phyloP scores from a whole-genome alignment of 2,113 vertebrate species.

The Cepphus grylle region DNA sequence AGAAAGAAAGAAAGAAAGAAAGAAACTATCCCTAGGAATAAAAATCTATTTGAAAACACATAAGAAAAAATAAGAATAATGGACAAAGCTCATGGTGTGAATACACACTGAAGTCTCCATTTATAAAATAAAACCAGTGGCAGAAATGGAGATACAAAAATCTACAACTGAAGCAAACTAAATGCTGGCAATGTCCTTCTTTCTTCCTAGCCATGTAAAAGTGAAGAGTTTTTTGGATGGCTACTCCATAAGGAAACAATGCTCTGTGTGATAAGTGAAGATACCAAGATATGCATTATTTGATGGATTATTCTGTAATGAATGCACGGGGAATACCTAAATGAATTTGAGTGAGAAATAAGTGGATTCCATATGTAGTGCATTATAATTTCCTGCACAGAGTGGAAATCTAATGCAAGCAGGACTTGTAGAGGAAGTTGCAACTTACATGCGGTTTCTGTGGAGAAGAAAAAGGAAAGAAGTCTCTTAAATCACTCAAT shows the following conservation, averaged over 20 bases:
- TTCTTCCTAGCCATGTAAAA: background rate
- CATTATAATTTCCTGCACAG: background rate
- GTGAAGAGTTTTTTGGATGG: background rate
- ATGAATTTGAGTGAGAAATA: background rate
- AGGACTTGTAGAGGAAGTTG: background rate
- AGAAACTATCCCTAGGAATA: background rate
- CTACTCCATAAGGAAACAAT: background rate
- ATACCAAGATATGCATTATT: background rate
- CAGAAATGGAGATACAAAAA: background rate
- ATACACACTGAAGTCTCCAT: background rate
- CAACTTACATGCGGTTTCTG: background rate
- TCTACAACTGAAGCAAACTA: background rate
- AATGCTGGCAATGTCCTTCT: background rate
- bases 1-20: no score
- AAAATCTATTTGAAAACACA: background rate
- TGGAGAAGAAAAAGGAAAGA: background rate
- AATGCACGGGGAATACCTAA: background rate
- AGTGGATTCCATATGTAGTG: background rate
- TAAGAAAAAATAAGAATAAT: background rate
- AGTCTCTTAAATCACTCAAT: background rate
- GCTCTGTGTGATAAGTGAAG: background rate
- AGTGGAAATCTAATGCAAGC: background rate
- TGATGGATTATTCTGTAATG: background rate
- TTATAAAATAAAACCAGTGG: background rate
- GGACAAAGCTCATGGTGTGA: background rate